phyloP scores from a whole-genome alignment of 2,797 vertebrate species.

The Capromys pilorides region DNA sequence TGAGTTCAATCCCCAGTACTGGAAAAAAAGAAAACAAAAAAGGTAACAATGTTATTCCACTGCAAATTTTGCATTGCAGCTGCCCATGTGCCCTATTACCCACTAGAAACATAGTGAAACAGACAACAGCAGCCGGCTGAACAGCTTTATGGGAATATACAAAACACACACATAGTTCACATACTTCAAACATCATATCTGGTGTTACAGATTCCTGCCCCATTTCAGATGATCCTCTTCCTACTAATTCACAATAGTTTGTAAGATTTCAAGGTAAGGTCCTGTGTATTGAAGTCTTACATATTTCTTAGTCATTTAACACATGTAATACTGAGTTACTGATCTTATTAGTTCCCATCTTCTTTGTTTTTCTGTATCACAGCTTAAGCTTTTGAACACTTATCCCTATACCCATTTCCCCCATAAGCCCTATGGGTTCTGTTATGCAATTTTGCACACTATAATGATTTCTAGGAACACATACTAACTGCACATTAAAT shows the following conservation, averaged over 20 bases:
- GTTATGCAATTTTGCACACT: not conserved
- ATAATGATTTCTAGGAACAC: not conserved
- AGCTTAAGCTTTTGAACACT: not conserved
- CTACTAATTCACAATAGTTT: not conserved
- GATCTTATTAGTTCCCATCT: not conserved
- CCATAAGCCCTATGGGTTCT: not conserved
- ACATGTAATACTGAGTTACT: not conserved
- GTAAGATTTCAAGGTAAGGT: not conserved
- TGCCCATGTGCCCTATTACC: not conserved
- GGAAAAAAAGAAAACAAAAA: too few relatives aligned
- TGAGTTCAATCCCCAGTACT: too few relatives aligned
- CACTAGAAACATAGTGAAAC: not conserved
- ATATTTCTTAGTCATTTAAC: not conserved
- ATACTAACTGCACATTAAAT: not conserved
- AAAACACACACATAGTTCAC: not conserved
- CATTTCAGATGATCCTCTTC: not conserved
- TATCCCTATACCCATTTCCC: not conserved
- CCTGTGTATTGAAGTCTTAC: rapidly evolving
- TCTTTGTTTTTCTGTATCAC: not conserved
- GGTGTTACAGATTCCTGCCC: not conserved
- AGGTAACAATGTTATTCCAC: not conserved
- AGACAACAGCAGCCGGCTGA: not conserved
- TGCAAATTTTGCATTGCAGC: not conserved
- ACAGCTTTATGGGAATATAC: not conserved
- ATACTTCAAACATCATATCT: not conserved